These are phyloP conservation scores for Pogonocherus hispidulus DNA, from an alignment of 2,888 invertebrate genomes.

Conservation along the genomic window DNA sequence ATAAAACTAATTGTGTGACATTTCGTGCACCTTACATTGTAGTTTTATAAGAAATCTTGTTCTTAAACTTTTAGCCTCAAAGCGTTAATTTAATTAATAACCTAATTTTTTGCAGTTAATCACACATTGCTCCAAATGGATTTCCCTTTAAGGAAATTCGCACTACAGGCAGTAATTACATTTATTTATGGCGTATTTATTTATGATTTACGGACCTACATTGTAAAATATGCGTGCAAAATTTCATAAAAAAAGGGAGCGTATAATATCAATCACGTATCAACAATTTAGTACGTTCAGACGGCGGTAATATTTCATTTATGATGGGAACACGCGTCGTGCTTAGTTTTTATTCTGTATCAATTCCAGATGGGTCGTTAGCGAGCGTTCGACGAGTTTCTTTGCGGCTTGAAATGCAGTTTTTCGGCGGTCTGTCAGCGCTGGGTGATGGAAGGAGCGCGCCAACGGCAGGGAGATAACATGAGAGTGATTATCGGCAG, in stretches of 20 bases:
- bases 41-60: neutral
- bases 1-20: no score
- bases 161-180: neutral
- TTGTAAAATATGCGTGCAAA: neutral
- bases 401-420: conserved; percentile 56
- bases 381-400: conserved; percentile 43
- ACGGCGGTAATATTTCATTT: conserved; percentile 53
- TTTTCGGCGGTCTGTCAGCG: conserved; percentile 61
- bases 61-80: no score
- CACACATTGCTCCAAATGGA: conserved; percentile 6
- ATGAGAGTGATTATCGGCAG: conserved; percentile 66
- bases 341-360: conserved; percentile 53
- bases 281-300: conserved; percentile 42
- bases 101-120: conserved; percentile 1
- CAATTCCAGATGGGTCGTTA: conserved; percentile 55
- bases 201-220: neutral
- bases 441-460: conserved; percentile 41
- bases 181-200: neutral
- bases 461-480: conserved; percentile 60
- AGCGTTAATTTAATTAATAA: neutral
- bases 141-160: neutral
- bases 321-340: conserved; percentile 53
- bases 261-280: conserved; percentile 44
- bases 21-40: neutral
- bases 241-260: conserved; percentile 10